Evolutionary conservation across 2,797 vertebrate genomes (phyloP).

Genomic region (Lacerta bilineata): DNA sequence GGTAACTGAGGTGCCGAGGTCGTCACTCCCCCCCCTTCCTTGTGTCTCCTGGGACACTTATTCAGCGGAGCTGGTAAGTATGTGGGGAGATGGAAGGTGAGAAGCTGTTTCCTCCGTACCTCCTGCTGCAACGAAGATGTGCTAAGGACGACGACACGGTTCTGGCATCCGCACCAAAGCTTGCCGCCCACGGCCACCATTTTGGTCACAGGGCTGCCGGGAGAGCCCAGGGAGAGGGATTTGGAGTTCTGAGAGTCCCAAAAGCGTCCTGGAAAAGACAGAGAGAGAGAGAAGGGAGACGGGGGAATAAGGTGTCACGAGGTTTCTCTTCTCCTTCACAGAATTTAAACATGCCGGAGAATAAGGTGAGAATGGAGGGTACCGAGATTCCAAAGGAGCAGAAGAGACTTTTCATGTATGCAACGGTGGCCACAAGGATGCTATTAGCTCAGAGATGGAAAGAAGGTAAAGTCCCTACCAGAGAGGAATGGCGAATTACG

Average conservation of each 20-base stretch:
- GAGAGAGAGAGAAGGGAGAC: no score
- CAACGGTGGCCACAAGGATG: no score
- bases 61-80: no score
- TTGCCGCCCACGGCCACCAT: constrained; percentile 95
- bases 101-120: constrained; percentile 75
- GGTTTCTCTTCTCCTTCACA: not conserved
- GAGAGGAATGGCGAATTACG: no score
- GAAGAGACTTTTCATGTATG: no score
- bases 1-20: no score
- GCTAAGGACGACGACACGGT: constrained; percentile 92
- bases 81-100: not conserved
- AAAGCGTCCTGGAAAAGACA: constrained; percentile 87
- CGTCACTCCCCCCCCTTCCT: no score
- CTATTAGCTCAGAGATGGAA: no score
- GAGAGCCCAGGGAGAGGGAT: constrained; percentile 87
- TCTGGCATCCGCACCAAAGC: constrained; percentile 97
- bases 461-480: no score
- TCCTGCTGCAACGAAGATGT: constrained; percentile 89
- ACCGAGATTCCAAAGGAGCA: no score
- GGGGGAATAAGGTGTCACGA: not conserved
- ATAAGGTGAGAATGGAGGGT: not conserved
- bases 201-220: constrained; percentile 92
- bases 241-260: constrained; percentile 98
- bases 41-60: no score
- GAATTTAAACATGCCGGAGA: not conserved